Evolutionary conservation across 2,113 vertebrate genomes (phyloP).

Genomic region (Trematocara stigmaticum): DNA sequence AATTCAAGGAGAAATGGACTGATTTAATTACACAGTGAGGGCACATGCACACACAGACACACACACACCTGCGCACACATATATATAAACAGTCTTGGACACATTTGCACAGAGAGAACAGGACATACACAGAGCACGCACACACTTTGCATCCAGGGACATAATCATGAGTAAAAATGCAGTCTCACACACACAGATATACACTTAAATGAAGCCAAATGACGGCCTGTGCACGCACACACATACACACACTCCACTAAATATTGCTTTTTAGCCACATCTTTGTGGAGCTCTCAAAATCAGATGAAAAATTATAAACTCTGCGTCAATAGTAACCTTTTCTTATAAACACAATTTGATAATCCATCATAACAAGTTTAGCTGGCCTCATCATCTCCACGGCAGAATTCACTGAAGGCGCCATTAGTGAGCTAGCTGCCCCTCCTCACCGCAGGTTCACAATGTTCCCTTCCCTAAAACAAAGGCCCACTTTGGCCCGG

Average conservation of each 20-base stretch:
- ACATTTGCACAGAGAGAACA: background rate
- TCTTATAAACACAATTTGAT: background rate
- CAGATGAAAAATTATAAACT: background rate
- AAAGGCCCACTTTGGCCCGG: constrained; percentile 58
- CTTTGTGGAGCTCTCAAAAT: background rate
- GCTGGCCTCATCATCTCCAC: background rate
- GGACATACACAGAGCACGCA: background rate
- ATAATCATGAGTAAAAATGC: constrained; percentile 1
- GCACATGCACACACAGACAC: background rate
- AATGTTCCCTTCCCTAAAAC: constrained; percentile 65
- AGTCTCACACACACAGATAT: background rate
- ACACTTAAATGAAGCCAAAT: background rate
- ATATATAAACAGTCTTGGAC: background rate
- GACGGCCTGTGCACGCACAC: background rate
- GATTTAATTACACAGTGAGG: constrained; percentile 59
- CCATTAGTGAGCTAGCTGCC: constrained; percentile 5
- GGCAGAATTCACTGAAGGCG: constrained; percentile 2
- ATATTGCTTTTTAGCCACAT: background rate
- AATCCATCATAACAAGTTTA: background rate
- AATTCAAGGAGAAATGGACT: constrained; percentile 67
- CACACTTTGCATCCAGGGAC: background rate
- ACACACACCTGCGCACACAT: background rate
- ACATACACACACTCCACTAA: background rate
- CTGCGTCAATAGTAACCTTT: background rate
- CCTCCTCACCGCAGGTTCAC: constrained; percentile 55